These are phyloP conservation scores for Oreochromis spilurus DNA, from an alignment of 2,113 vertebrate genomes.

Conservation along the genomic window DNA sequence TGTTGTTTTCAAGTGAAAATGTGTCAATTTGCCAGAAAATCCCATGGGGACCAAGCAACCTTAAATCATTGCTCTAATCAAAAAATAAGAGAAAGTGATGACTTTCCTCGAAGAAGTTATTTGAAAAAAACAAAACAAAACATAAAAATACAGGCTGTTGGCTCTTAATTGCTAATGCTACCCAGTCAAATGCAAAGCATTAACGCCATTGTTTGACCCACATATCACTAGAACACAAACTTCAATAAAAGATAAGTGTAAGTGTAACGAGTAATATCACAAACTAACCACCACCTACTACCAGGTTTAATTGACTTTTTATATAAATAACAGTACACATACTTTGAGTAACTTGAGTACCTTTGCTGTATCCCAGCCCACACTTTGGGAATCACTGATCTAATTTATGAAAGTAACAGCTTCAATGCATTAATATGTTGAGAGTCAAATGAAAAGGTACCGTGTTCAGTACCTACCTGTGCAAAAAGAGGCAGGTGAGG, in stretches of 20 bases:
- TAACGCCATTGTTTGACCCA: not conserved
- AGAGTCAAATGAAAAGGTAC: not conserved
- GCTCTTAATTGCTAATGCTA: not conserved
- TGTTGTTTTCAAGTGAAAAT: not conserved
- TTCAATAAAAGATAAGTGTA: not conserved
- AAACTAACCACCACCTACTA: not conserved
- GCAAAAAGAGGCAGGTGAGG: conserved; percentile 62
- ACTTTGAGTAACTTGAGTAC: not conserved
- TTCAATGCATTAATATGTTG: not conserved
- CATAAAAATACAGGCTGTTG: not conserved
- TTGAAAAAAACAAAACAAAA: not conserved
- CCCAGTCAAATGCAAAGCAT: not conserved
- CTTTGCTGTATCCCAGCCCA: not conserved
- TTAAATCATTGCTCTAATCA: not conserved
- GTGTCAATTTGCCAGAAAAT: not conserved
- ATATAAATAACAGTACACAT: not conserved
- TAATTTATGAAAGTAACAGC: not conserved
- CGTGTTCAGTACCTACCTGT: conserved; percentile 50
- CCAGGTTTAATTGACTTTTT: accelerated
- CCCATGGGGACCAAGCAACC: not conserved
- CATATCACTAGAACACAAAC: not conserved
- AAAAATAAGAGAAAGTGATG: not conserved
- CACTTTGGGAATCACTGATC: not conserved
- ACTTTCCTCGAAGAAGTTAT: not conserved
- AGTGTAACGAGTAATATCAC: not conserved